Percentiles rank a stretch among this genome's conserved stretches.
Evolutionary conservation across 2,888 invertebrate genomes (phyloP).

Genomic region (Dysmachus trigonus): DNA sequence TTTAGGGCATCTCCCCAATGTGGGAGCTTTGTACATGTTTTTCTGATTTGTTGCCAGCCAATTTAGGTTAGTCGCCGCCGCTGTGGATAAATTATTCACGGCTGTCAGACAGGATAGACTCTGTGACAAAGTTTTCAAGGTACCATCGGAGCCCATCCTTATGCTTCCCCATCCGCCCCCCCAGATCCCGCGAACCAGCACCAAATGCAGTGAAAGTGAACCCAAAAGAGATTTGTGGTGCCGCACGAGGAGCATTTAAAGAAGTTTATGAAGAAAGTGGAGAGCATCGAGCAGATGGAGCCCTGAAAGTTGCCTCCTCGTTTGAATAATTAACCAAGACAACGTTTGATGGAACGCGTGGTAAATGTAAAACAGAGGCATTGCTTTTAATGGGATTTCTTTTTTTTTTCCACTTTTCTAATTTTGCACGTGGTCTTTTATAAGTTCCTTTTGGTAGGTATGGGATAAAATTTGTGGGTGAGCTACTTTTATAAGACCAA

Average conservation of each 20-base stretch:
- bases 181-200: background rate
- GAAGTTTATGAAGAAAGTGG: background rate
- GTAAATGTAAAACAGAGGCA: background rate
- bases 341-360: background rate
- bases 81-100: constrained; percentile 6
- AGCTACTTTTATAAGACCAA: background rate
- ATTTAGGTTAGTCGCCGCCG: constrained; percentile 24
- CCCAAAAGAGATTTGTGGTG: background rate
- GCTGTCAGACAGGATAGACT: background rate
- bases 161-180: background rate
- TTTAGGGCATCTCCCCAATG: background rate
- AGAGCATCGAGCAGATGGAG: background rate
- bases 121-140: background rate
- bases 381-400: background rate
- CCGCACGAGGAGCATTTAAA: background rate
- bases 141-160: background rate
- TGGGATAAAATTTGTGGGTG: background rate
- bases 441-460: background rate
- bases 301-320: background rate
- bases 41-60: constrained; percentile 23
- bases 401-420: background rate
- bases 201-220: background rate
- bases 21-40: constrained; percentile 22
- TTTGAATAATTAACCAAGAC: background rate
- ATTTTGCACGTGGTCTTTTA: background rate